These are phyloP conservation scores for Xenotilapia flavipinnis DNA, from an alignment of 2,113 vertebrate species.

Conservation along the genomic window DNA sequence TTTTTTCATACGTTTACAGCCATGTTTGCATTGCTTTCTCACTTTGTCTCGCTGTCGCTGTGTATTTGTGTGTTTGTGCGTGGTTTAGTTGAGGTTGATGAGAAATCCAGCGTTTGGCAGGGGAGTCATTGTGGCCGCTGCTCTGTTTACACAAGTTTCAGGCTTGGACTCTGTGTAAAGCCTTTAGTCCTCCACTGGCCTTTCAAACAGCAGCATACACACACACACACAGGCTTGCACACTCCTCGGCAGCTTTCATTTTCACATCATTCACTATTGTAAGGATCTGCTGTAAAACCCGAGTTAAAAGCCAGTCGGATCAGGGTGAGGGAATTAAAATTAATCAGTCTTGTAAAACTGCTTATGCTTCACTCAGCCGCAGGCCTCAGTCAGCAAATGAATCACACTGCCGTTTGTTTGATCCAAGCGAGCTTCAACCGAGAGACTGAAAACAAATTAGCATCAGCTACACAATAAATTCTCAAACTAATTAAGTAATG, in stretches of 20 bases:
- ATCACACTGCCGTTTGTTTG: background rate
- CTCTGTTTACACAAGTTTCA: slow-evolving; percentile 48
- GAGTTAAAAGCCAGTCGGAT: slow-evolving; percentile 25
- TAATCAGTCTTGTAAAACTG: slow-evolving; percentile 31
- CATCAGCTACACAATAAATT: slow-evolving; percentile 19
- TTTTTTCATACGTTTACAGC: background rate
- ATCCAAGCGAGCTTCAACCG: background rate
- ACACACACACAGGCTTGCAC: background rate
- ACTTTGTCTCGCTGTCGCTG: background rate
- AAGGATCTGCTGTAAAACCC: background rate
- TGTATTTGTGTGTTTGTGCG: slow-evolving; percentile 11
- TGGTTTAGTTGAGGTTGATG: slow-evolving; percentile 43
- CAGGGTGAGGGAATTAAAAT: slow-evolving; percentile 23
- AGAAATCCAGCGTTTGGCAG: slow-evolving; percentile 52
- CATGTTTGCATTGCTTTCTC: background rate
- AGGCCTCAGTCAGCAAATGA: slow-evolving; percentile 28
- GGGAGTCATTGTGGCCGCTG: slow-evolving; percentile 15
- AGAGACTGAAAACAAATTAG: slow-evolving; percentile 1
- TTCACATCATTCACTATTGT: slow-evolving; percentile 5
- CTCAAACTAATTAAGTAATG: slow-evolving; percentile 24
- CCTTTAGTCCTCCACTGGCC: background rate
- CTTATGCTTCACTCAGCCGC: background rate
- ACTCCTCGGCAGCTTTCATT: background rate
- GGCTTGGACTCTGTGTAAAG: slow-evolving; percentile 5
- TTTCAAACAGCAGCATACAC: background rate